Percentiles rank a stretch among this genome's conserved stretches.
These are phyloP conservation scores for Tragelaphus buxtoni DNA, from an alignment of 2,113 vertebrate genomes.

Conservation along the genomic window DNA sequence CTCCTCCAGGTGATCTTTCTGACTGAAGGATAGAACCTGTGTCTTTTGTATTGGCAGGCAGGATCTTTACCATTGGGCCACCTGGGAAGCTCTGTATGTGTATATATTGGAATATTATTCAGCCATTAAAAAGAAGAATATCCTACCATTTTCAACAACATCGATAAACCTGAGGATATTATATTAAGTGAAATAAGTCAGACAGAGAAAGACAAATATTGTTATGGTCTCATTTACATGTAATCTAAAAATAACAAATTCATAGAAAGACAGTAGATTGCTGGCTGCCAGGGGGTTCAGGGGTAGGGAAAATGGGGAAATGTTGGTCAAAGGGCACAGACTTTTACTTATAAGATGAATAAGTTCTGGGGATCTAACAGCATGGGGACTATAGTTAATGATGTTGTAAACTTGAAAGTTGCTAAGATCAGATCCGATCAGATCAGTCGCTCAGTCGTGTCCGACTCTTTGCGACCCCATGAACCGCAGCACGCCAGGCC, in stretches of 20 bases:
- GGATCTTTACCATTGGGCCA: neutral
- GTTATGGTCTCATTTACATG: neutral
- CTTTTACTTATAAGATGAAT: neutral
- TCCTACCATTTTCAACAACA: neutral
- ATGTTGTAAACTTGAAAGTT: neutral
- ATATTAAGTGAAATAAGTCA: neutral
- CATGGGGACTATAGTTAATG: neutral
- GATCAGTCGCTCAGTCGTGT: too few relatives aligned
- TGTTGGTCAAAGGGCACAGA: neutral
- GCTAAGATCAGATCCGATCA: neutral
- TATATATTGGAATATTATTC: neutral
- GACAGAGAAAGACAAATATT: neutral
- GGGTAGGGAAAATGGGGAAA: neutral
- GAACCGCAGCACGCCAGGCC: too few relatives aligned
- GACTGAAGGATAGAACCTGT: neutral
- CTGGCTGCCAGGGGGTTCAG: neutral
- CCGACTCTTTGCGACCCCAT: too few relatives aligned
- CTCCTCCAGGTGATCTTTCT: neutral
- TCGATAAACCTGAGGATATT: neutral
- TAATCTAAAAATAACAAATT: neutral
- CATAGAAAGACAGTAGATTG: neutral
- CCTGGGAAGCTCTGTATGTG: neutral
- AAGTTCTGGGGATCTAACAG: neutral
- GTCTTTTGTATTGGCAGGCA: neutral
- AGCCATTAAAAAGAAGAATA: neutral